These are phyloP conservation scores for Philaenus spumarius DNA, from an alignment of 1,140 invertebrate genomes.

Conservation along the genomic window DNA sequence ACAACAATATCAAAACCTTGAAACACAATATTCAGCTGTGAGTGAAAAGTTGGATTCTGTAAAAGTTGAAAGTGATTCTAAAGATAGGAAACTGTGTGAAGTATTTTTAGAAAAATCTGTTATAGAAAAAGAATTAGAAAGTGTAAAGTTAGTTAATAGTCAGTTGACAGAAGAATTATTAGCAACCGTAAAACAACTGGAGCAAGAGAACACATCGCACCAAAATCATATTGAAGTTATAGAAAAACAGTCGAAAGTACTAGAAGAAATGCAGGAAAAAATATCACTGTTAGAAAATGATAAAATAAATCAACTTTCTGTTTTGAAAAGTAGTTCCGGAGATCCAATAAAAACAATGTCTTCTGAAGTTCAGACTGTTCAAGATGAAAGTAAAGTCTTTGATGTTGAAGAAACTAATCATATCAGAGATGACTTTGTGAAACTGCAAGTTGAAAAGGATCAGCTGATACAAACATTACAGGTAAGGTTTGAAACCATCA, in stretches of 20 bases:
- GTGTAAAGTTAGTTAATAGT: neutral
- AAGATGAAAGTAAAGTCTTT: too few relatives aligned
- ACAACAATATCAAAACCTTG: neutral
- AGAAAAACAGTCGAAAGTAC: neutral
- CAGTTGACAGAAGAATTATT: slow-evolving; percentile 1
- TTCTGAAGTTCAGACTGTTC: too few relatives aligned
- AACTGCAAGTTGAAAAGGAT: slow-evolving; percentile 16
- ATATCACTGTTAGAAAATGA: neutral
- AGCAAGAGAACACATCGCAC: neutral
- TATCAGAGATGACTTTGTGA: neutral
- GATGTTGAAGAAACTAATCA: too few relatives aligned
- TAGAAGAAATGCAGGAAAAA: neutral
- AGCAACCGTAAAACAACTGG: neutral
- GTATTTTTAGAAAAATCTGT: slow-evolving; percentile 23
- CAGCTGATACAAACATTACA: slow-evolving; percentile 20
- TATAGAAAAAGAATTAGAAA: slow-evolving; percentile 11
- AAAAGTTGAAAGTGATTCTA: slow-evolving; percentile 22
- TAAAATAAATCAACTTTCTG: too few relatives aligned
- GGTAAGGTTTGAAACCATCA: slow-evolving; percentile 13
- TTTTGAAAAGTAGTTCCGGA: too few relatives aligned
- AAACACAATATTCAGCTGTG: slow-evolving; percentile 2
- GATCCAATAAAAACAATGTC: too few relatives aligned
- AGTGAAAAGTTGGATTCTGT: slow-evolving; percentile 5
- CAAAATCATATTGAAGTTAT: neutral
- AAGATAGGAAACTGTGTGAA: slow-evolving; percentile 26